A percentile compares a stretch with the other conserved stretches of the same genome.
Conservation (phyloP, 2,797 vertebrate genomes). For the Rhinoraja longicauda region DNA sequence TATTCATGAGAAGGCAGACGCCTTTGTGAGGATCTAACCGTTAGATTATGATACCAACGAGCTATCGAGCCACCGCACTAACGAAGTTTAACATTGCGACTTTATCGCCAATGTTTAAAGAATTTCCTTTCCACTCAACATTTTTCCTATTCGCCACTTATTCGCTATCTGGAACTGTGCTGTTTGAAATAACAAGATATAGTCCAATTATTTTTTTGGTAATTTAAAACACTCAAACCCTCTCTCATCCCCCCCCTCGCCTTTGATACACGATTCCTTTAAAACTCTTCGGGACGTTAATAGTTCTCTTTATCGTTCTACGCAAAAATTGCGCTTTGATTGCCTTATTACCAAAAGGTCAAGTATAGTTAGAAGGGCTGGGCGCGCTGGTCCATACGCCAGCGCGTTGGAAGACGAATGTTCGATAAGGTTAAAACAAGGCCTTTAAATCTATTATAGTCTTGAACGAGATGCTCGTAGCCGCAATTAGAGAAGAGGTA, state of each 20-base stretch:
- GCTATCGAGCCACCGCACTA: too few species aligned
- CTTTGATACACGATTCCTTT: neutral
- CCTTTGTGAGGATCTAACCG: too few species aligned
- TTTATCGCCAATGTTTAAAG: neutral
- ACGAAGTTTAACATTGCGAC: neutral
- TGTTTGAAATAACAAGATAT: neutral
- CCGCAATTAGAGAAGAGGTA: neutral
- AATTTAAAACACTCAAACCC: neutral
- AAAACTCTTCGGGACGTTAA: conserved; percentile 12
- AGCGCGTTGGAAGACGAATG: neutral
- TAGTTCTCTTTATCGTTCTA: conserved; percentile 11
- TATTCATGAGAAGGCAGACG: too few species aligned
- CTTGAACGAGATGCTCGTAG: neutral
- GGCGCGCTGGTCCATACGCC: too few species aligned
- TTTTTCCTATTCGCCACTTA: neutral
- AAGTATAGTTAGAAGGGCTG: conserved; percentile 1
- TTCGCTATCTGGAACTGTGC: neutral
- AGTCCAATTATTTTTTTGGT: neutral
- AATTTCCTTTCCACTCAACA: neutral
- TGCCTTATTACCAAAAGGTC: conserved; percentile 37
- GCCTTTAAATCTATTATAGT: neutral
- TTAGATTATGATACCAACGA: too few species aligned
- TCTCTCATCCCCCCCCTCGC: neutral
- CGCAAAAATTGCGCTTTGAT: conserved; percentile 36
- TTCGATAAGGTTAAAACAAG: neutral